Percentiles rank a stretch among this genome's conserved stretches.
phyloP scores from a whole-genome alignment of 2,113 vertebrate species.

The Trichomycterus rosablanca region DNA sequence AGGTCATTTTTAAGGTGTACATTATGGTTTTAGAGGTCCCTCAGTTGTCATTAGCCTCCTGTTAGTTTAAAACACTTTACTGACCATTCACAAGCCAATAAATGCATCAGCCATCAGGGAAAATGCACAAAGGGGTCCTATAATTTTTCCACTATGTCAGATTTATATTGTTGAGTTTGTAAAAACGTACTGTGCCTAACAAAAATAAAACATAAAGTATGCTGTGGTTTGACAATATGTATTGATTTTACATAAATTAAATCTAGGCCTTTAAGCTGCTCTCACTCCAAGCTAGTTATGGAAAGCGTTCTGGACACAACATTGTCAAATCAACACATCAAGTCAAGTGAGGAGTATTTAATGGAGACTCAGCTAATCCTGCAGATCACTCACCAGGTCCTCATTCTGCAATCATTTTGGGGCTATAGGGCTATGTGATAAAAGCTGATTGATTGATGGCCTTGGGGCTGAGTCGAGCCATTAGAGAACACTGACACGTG shows the following conservation, averaged over 20 bases:
- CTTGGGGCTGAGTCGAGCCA: not conserved
- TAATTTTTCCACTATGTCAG: constrained; percentile 16
- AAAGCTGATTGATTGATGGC: constrained; percentile 29
- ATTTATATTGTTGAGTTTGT: constrained; percentile 8
- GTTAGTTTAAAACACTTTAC: constrained; percentile 29
- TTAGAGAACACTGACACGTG: constrained; percentile 9
- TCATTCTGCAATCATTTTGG: not conserved
- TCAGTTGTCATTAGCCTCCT: too few species aligned
- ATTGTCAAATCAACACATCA: not conserved
- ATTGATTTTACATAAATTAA: too few species aligned
- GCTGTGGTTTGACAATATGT: too few species aligned
- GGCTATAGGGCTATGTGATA: constrained; percentile 15
- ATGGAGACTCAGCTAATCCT: constrained; percentile 1
- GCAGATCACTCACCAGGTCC: not conserved
- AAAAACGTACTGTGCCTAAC: too few species aligned
- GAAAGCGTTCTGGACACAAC: not conserved
- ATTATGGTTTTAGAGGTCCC: too few species aligned
- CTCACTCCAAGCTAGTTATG: not conserved
- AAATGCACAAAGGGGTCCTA: constrained; percentile 16
- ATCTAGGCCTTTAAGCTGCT: too few species aligned
- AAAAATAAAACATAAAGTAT: too few species aligned
- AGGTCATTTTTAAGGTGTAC: too few species aligned
- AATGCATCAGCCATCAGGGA: constrained; percentile 28
- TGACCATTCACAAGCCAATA: constrained; percentile 25
- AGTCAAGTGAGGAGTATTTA: not conserved